phyloP scores from a whole-genome alignment of 2,888 invertebrate genomes.

The Rotaria macrura region DNA sequence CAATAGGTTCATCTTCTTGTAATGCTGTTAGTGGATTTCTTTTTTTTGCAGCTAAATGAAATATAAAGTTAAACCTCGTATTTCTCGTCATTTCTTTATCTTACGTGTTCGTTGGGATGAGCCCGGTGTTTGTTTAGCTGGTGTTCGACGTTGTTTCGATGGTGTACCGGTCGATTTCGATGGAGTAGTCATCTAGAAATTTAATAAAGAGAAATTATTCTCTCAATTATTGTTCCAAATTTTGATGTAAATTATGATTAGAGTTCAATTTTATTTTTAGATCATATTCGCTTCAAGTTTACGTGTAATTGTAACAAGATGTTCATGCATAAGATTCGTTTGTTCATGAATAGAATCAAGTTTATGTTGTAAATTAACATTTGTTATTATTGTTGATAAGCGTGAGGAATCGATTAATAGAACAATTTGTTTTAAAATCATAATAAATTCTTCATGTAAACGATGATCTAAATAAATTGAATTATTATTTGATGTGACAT shows the following conservation, averaged over 20 bases:
- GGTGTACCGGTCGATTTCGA: not conserved
- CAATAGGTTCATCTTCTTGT: not conserved
- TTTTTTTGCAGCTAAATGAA: not conserved
- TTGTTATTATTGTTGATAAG: not conserved
- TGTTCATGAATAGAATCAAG: not conserved
- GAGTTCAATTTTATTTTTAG: not conserved
- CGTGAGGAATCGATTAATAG: not conserved
- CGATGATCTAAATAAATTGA: not conserved
- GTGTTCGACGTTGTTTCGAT: constrained; percentile 2
- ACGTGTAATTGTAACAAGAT: not conserved
- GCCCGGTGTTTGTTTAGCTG: not conserved
- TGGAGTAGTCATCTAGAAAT: constrained; percentile 8
- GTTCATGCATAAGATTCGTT: not conserved
- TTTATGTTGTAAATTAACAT: not conserved
- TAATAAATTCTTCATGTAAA: not conserved
- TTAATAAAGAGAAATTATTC: no score
- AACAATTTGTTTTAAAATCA: not conserved
- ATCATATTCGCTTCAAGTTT: constrained; percentile 2
- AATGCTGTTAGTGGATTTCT: constrained; percentile 11
- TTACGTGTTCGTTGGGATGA: not conserved
- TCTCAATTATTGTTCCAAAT: no score
- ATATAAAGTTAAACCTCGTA: not conserved
- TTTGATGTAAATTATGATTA: no score
- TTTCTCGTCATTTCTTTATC: no score
- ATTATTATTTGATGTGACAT: not conserved